These are phyloP conservation scores for Mormyrops attenuatus DNA, from an alignment of 2,797 vertebrate species.

Conservation along the genomic window DNA sequence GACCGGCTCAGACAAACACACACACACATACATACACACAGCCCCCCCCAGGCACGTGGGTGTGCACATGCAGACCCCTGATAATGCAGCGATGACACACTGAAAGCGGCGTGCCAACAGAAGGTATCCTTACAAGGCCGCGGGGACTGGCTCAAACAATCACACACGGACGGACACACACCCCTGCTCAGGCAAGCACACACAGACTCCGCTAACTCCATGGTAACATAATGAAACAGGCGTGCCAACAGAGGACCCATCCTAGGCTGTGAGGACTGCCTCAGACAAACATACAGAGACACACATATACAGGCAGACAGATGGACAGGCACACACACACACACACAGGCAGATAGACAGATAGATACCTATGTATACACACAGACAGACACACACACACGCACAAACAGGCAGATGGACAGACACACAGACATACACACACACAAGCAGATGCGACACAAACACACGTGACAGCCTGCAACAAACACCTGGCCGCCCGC, in stretches of 20 bases:
- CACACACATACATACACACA: not conserved
- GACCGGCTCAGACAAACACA: not conserved
- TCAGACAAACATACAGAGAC: not conserved
- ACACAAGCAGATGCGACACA: too few species aligned
- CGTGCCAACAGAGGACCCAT: not conserved
- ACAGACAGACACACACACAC: conserved; percentile 16
- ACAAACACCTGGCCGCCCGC: not conserved
- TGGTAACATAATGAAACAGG: not conserved
- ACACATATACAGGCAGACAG: not conserved
- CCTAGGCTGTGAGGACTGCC: not conserved
- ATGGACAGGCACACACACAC: not conserved
- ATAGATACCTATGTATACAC: too few species aligned
- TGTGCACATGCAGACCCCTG: not conserved
- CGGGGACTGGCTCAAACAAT: not conserved
- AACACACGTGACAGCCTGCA: not conserved
- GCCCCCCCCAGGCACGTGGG: not conserved
- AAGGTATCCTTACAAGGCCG: not conserved
- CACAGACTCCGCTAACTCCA: not conserved
- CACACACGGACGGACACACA: not conserved
- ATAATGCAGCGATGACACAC: not conserved
- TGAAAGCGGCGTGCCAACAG: not conserved
- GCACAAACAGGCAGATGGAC: conserved; percentile 3
- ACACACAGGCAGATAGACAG: not conserved
- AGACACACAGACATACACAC: not conserved
- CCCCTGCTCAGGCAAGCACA: not conserved